Evolutionary conservation across 2,797 vertebrate species (phyloP).

Genomic region (Gallinago nigripennis): DNA sequence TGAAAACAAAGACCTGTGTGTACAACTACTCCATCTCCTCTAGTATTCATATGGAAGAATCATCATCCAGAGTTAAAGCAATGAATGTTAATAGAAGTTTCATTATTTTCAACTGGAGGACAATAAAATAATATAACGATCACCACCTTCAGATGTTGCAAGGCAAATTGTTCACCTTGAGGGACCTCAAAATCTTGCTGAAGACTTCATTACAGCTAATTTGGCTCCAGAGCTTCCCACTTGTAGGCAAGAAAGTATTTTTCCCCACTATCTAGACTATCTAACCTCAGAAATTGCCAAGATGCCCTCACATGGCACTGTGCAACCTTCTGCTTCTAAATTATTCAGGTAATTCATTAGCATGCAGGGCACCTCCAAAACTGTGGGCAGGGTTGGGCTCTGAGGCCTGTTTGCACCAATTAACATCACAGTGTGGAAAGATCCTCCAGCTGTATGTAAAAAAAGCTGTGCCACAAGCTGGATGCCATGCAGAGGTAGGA

Average conservation of each 20-base stretch:
- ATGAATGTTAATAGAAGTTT: background rate
- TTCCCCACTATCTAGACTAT: background rate
- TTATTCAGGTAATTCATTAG: background rate
- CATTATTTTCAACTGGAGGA: background rate
- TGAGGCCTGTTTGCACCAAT: background rate
- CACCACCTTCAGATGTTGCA: background rate
- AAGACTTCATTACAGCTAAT: background rate
- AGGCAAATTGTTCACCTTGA: background rate
- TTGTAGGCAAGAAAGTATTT: background rate
- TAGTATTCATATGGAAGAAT: background rate
- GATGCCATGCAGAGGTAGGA: background rate
- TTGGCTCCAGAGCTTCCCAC: background rate
- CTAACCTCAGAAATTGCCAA: background rate
- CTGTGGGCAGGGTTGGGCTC: rapidly evolving
- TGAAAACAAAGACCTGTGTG: background rate
- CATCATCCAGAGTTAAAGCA: background rate
- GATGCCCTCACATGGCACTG: background rate
- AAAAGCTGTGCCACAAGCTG: background rate
- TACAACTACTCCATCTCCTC: background rate
- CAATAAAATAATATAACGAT: background rate
- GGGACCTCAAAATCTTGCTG: background rate
- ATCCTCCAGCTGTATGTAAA: background rate
- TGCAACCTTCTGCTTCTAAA: background rate
- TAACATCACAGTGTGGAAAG: background rate
- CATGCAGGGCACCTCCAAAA: background rate